Evolutionary conservation across 1,140 invertebrate species (phyloP).

Genomic region (Pinna nobilis): DNA sequence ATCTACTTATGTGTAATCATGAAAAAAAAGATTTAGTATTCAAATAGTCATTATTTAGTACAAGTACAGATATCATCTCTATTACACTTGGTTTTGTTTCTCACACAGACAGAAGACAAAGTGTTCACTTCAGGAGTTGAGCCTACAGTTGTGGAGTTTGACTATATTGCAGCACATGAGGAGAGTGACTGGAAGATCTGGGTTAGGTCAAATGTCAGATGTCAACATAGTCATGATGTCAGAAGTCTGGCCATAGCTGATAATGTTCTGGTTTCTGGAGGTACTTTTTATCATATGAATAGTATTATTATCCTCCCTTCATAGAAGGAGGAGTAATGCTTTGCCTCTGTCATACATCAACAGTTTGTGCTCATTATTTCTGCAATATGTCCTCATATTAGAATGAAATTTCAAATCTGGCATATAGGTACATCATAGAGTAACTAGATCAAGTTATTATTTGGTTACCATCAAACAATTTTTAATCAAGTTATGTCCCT

Average conservation of each 20-base stretch:
- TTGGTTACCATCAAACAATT: background rate
- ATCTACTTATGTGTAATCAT: background rate
- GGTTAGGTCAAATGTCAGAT: constrained; percentile 86
- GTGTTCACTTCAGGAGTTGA: constrained; percentile 81
- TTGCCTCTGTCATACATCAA: background rate
- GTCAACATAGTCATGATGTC: constrained; percentile 90
- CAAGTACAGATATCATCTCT: too few relatives aligned
- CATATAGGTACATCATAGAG: background rate
- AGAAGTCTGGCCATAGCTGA: constrained; percentile 81
- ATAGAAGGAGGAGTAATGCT: background rate
- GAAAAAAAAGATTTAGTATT: background rate
- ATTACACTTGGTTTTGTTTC: background rate
- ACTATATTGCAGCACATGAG: constrained; percentile 77
- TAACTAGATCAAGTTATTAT: background rate
- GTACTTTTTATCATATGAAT: constrained; percentile 59
- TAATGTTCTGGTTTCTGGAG: constrained; percentile 83
- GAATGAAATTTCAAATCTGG: background rate
- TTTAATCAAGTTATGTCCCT: too few relatives aligned
- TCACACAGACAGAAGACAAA: constrained; percentile 54
- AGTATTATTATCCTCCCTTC: background rate
- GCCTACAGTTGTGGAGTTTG: constrained; percentile 84
- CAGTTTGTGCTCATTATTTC: too few relatives aligned
- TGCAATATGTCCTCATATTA: background rate
- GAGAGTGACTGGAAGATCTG: constrained; percentile 77
- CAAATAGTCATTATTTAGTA: background rate